phyloP scores from a whole-genome alignment of 1,140 invertebrate species.

The Drosophila tristis region DNA sequence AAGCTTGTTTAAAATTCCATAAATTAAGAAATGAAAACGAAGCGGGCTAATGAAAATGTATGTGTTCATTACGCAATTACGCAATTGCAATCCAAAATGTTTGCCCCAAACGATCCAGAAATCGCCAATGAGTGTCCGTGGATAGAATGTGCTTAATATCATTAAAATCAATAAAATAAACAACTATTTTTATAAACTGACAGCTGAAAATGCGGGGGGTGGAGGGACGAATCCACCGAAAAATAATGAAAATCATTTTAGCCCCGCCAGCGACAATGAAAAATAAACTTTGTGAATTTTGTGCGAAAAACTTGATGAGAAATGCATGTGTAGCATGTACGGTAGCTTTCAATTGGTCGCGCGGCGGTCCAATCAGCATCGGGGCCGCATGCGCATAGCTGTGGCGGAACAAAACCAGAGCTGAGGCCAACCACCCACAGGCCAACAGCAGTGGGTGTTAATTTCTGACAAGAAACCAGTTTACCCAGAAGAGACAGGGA shows the following conservation, averaged over 20 bases:
- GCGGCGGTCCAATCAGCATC: conserved; percentile 38
- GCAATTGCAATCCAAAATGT: conserved; percentile 30
- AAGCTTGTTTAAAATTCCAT: conserved; percentile 73
- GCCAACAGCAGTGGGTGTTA: conserved; percentile 54
- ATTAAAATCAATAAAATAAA: conserved; percentile 82
- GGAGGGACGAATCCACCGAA: conserved; percentile 9
- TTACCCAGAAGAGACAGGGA: conserved; percentile 22
- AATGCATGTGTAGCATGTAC: conserved; percentile 24
- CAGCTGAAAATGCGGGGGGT: conserved; percentile 44
- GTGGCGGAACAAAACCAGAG: conserved; percentile 35
- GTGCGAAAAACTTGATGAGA: conserved; percentile 11
- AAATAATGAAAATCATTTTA: conserved; percentile 34
- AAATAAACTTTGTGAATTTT: conserved; percentile 19
- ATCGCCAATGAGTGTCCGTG: conserved; percentile 38
- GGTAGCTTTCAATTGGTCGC: conserved; percentile 49
- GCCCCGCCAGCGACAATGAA: conserved; percentile 38
- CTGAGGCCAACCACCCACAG: conserved; percentile 35
- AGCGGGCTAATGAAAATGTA: conserved; percentile 72
- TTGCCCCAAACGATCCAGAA: conserved; percentile 57
- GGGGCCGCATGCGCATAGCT: conserved; percentile 32
- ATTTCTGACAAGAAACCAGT: conserved; percentile 57
- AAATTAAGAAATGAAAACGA: conserved; percentile 65
- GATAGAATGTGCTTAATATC: conserved; percentile 73
- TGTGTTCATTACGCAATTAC: conserved; percentile 71
- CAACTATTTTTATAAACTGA: conserved; percentile 62